These are phyloP conservation scores for Orthonyx spaldingii DNA, from an alignment of 2,113 vertebrate genomes.

Conservation along the genomic window DNA sequence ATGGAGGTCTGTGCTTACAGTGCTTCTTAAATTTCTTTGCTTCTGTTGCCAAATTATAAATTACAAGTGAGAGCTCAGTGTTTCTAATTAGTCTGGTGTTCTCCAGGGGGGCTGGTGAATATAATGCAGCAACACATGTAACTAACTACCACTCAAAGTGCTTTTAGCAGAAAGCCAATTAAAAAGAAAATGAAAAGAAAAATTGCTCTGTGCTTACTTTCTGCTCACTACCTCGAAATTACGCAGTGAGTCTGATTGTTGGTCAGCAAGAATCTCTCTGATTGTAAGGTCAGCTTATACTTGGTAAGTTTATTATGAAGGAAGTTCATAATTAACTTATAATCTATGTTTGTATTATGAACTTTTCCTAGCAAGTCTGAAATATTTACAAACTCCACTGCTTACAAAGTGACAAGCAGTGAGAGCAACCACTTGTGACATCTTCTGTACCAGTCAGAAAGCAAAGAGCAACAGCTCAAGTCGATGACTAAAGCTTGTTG, in stretches of 20 bases:
- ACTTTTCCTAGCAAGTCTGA: not conserved
- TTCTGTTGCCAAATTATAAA: conserved; percentile 42
- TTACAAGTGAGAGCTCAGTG: conserved; percentile 17
- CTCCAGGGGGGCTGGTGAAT: not conserved
- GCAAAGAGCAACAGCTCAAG: not conserved
- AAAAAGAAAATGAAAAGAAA: not conserved
- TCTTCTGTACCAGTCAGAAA: not conserved
- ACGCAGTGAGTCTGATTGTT: not conserved
- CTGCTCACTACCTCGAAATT: not conserved
- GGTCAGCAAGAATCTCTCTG: not conserved
- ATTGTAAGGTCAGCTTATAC: not conserved
- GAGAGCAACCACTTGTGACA: not conserved
- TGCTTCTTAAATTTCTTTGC: not conserved
- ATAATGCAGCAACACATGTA: not conserved
- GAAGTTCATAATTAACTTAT: not conserved
- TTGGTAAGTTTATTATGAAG: not conserved
- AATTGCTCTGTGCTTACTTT: not conserved
- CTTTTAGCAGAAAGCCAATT: conserved; percentile 9
- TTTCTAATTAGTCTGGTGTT: conserved; percentile 45
- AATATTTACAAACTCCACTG: rapidly evolving
- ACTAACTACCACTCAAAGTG: not conserved
- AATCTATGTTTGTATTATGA: not conserved
- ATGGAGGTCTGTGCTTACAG: not conserved
- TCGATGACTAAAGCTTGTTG: not conserved
- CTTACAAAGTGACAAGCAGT: not conserved